These are phyloP conservation scores for Periphyllus acericola DNA, from an alignment of 2,888 invertebrate genomes.

Conservation along the genomic window DNA sequence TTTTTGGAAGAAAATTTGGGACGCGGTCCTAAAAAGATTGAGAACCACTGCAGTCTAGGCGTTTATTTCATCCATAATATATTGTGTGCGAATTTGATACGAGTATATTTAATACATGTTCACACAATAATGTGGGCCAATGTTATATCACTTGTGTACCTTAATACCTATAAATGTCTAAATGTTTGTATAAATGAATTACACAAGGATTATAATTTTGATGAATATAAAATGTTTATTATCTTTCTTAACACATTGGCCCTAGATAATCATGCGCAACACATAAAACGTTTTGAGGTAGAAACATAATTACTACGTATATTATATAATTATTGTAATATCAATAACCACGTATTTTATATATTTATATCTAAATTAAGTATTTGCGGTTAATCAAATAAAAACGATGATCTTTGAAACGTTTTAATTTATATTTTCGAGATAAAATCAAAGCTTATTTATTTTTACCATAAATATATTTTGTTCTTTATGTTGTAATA, in stretches of 20 bases:
- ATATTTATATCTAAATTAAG: background rate
- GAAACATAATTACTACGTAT: background rate
- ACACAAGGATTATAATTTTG: background rate
- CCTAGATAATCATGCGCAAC: background rate
- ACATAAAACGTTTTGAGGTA: background rate
- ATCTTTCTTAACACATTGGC: background rate
- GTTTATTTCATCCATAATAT: background rate
- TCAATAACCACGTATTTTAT: background rate
- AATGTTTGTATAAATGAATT: background rate
- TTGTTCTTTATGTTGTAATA: background rate
- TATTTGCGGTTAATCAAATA: background rate
- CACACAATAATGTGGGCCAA: background rate
- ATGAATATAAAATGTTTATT: background rate
- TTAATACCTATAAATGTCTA: no score
- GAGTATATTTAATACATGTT: background rate
- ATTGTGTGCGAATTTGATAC: background rate
- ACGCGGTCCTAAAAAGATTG: no score
- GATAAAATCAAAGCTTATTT: background rate
- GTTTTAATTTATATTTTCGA: background rate
- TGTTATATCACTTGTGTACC: background rate
- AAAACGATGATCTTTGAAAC: background rate
- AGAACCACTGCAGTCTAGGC: no score
- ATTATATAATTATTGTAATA: background rate
- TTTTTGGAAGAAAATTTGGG: no score
- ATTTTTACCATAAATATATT: background rate